These are phyloP conservation scores for Climacteris rufus DNA, from an alignment of 2,113 vertebrate species.

Conservation along the genomic window DNA sequence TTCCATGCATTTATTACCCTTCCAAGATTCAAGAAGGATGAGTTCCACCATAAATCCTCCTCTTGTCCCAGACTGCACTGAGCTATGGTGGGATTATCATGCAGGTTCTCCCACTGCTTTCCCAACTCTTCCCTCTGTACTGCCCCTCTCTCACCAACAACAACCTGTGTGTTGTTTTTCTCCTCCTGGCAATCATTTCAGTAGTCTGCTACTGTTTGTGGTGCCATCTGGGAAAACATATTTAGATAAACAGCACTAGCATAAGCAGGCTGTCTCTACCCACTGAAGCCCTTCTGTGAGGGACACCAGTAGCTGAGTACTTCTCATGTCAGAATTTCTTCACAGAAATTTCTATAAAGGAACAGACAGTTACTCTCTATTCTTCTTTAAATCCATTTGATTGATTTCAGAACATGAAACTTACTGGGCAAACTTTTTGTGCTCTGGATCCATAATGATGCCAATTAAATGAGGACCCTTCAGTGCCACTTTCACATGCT, in stretches of 20 bases:
- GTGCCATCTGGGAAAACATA: conserved; percentile 19
- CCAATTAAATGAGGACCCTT: neutral
- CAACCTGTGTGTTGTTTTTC: neutral
- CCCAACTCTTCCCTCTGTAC: neutral
- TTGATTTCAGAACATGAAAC: neutral
- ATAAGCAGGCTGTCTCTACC: neutral
- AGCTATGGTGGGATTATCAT: neutral
- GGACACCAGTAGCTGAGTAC: neutral
- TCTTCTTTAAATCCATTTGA: neutral
- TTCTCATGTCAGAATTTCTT: neutral
- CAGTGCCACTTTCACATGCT: neutral
- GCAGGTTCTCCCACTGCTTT: neutral
- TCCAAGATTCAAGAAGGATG: neutral
- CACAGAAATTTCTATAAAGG: neutral
- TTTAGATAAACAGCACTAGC: neutral
- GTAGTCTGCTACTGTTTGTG: neutral
- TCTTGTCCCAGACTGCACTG: neutral
- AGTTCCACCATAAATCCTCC: neutral
- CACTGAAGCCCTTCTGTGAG: neutral
- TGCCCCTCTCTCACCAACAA: neutral
- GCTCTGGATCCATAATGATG: neutral
- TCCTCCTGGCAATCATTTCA: neutral
- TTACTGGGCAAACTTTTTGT: neutral
- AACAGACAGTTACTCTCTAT: neutral
- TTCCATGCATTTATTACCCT: neutral